Conservation (phyloP, 2,797 vertebrate genomes). For the Leptatherina wallacei region DNA sequence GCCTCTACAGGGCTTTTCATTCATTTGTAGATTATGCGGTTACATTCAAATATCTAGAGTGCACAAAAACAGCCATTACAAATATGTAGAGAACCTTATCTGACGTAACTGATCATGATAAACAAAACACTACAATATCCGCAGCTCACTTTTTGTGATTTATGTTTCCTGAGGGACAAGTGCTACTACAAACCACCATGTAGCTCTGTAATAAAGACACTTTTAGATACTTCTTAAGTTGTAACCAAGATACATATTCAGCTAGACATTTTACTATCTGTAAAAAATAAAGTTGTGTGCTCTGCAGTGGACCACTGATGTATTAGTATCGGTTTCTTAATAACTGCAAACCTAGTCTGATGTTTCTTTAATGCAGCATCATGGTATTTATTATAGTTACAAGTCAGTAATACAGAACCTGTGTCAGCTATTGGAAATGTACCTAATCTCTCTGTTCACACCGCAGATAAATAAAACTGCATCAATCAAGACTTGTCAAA, state of each 20-base stretch:
- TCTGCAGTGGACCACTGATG: neutral
- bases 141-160: neutral
- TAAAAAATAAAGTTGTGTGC: neutral
- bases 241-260: neutral
- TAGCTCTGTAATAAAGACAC: neutral
- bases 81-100: neutral
- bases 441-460: too few species aligned
- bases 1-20: neutral
- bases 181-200: constrained; percentile 4
- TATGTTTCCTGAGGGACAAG: neutral
- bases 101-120: neutral
- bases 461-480: neutral
- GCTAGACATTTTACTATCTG: neutral
- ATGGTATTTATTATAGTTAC: neutral
- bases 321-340: neutral
- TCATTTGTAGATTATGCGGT: neutral
- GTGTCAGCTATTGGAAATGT: neutral
- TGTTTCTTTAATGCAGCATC: neutral
- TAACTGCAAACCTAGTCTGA: neutral
- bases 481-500: neutral
- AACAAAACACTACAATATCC: neutral
- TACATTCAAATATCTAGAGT: neutral
- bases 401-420: neutral
- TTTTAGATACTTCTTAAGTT: neutral
- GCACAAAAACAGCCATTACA: neutral